Conservation (phyloP, 2,113 vertebrate species). For the Felis chaus region DNA sequence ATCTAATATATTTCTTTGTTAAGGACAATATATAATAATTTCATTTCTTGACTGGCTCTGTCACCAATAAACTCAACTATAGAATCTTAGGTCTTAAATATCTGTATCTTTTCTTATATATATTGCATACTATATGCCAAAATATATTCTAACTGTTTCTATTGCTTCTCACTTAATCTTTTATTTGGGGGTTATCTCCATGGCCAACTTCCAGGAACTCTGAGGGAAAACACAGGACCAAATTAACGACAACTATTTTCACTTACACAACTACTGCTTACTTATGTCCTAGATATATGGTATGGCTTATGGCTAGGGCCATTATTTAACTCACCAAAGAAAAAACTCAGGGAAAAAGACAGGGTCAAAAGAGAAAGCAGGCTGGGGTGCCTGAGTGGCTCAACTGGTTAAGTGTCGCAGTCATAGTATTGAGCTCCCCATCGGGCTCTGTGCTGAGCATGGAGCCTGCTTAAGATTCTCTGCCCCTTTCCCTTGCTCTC, state of each 20-base stretch:
- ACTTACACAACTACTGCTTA: background rate
- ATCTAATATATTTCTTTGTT: background rate
- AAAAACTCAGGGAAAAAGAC: background rate
- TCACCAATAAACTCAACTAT: background rate
- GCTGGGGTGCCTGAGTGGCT: no score
- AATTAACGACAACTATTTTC: background rate
- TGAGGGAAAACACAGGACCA: background rate
- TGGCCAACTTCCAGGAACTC: background rate
- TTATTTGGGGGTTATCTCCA: background rate
- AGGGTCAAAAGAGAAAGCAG: background rate
- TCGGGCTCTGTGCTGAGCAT: no score
- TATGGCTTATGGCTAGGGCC: background rate
- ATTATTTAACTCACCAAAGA: background rate
- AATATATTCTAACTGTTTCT: background rate
- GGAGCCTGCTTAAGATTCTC: no score
- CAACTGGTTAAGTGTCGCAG: no score
- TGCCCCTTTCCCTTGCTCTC: no score
- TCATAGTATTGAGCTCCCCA: no score
- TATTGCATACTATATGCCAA: background rate
- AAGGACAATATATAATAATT: background rate
- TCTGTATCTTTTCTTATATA: background rate
- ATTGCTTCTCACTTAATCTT: background rate
- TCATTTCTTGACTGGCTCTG: background rate
- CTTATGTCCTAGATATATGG: background rate
- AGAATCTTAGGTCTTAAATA: background rate